Evolutionary conservation across 2,888 invertebrate genomes (phyloP), one percentile per base, ranked within the genome.

Genomic region (Merodon equestris): DNA sequence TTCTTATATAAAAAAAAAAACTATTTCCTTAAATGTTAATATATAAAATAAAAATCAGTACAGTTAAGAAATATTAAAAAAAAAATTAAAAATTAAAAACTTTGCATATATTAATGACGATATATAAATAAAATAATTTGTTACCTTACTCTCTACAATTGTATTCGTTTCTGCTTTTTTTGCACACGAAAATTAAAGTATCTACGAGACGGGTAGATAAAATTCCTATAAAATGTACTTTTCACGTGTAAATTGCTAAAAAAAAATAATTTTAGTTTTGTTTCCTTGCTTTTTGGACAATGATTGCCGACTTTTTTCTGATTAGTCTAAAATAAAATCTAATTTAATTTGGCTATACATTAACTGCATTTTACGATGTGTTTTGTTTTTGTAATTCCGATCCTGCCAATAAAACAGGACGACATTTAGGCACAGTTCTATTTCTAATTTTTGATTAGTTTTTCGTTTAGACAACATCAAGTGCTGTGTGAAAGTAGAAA

Each of bases 291-390:
- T 72, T 73, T 79, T 63, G 63, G 67, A 68, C 56, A 73, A 68
- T 61, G 54, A 73, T 68, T 68, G 63, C 61, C 73, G 54, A 66
- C 66, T 45, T 34, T 47, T 45, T 45, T 18, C 42, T 58, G 18
- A 61, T 61, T 56, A 44, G 60, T 66, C 57, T 72, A 77, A 54
- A 56, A 54, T 74, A 40, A 40, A 27, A 27, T 4, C 27, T 68
- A 79, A 50, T 53, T 68, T 74, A 79, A 70, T 79, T 79, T 79
- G 79, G 79, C 79, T 79, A 70, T 67, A 72, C 67, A 27, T 2
- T 27, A 73, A 73, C 3, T 68, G 73, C 18, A 50, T 64, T 48
- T 51, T 13, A 36, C 42, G 13, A 38, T 9, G 15, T 61, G 60
- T 36, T 53, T 54, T 72, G 36, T 10, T n/a, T 18, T 38, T 13